Evolutionary conservation across 2,113 vertebrate genomes (phyloP).

Genomic region (Oophaga pumilio): DNA sequence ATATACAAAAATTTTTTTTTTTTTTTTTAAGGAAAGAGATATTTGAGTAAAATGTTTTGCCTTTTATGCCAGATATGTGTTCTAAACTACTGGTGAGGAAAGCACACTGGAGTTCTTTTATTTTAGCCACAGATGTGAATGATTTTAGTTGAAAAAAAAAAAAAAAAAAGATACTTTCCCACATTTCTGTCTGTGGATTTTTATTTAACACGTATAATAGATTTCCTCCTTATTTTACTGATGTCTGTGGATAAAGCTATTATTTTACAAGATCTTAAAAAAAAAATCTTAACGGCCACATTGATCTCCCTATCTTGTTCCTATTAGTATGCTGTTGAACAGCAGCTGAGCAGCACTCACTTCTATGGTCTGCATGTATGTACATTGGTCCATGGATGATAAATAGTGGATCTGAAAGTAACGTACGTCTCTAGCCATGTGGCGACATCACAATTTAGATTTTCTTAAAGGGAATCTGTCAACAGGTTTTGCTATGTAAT

Average conservation of each 20-base stretch:
- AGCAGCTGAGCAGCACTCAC: background rate
- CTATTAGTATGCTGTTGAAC: no score
- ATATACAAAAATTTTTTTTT: background rate
- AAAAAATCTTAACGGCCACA: no score
- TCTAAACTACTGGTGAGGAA: constrained; percentile 23
- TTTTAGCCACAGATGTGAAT: background rate
- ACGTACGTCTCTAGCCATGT: background rate
- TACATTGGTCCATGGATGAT: background rate
- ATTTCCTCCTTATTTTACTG: background rate
- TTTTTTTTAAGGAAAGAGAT: background rate
- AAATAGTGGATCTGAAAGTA: background rate
- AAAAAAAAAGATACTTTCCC: background rate
- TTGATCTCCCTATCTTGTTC: no score
- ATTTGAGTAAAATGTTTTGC: background rate
- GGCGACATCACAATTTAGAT: background rate
- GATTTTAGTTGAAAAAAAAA: background rate
- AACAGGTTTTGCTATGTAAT: no score
- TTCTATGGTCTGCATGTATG: background rate
- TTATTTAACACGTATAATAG: background rate
- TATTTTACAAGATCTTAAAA: background rate
- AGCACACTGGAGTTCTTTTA: constrained; percentile 23
- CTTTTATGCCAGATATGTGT: background rate
- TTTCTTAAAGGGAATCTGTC: background rate
- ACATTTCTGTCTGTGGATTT: background rate
- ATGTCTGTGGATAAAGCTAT: background rate